A percentile compares a stretch with the other conserved stretches of the same genome.
Conservation (phyloP, 2,797 vertebrate genomes). For the Micromesistius poutassou region DNA sequence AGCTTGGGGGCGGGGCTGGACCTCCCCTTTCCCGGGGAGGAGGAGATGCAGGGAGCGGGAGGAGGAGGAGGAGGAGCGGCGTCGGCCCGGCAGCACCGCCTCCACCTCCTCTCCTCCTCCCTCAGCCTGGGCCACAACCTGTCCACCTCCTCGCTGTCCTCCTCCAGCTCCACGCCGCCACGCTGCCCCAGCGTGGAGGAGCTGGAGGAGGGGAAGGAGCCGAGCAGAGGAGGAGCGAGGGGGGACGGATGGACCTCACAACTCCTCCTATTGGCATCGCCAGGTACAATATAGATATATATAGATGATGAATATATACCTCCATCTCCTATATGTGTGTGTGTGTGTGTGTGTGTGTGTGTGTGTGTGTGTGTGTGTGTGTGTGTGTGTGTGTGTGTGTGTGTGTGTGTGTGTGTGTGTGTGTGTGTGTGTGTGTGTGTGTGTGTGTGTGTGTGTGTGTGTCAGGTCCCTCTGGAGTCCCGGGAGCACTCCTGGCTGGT, state of each 20-base stretch:
- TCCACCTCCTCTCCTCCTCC: constrained; percentile 67
- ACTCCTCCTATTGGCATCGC: not conserved
- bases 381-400: not conserved
- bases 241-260: not conserved
- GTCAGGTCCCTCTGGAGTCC: constrained; percentile 76
- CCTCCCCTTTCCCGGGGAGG: constrained; percentile 56
- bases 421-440: not conserved
- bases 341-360: not conserved
- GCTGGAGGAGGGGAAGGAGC: constrained; percentile 24
- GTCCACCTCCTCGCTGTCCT: constrained; percentile 58
- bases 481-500: constrained; percentile 88
- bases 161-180: constrained; percentile 52
- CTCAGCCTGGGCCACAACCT: constrained; percentile 58
- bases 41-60: not conserved
- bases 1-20: constrained; percentile 73
- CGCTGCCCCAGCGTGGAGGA: constrained; percentile 47
- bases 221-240: not conserved
- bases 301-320: not conserved
- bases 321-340: no score
- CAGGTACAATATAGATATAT: not conserved
- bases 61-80: constrained; percentile 34
- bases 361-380: not conserved
- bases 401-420: not conserved
- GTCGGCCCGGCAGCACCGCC: constrained; percentile 56
- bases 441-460: constrained; percentile 5